Conservation (phyloP, 1,140 invertebrate species). For the Paraescarpia echinospica region DNA sequence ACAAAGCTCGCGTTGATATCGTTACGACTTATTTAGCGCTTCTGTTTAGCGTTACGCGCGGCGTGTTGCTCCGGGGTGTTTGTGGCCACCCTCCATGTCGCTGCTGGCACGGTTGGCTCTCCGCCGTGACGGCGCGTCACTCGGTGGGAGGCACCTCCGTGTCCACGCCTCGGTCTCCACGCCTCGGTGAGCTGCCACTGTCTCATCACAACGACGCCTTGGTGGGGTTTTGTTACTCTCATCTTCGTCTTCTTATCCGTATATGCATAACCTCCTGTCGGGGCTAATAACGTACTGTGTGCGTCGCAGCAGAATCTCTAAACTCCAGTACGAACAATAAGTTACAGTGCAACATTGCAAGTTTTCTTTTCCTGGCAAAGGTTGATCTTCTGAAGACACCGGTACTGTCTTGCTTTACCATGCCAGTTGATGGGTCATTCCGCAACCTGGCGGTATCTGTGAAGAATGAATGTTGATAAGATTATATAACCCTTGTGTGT, state of each 20-base stretch:
- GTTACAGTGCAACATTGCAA: too few species aligned
- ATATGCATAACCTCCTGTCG: not conserved
- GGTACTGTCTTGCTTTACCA: too few species aligned
- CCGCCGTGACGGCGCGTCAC: not conserved
- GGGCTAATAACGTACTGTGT: too few species aligned
- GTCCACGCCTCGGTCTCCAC: too few species aligned
- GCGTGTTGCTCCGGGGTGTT: not conserved
- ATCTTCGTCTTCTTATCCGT: not conserved
- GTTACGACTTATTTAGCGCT: slow-evolving; percentile 5
- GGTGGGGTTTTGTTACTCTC: not conserved
- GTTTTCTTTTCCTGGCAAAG: not conserved
- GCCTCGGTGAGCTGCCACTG: not conserved
- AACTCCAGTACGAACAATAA: too few species aligned
- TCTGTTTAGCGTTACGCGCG: not conserved
- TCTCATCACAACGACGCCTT: not conserved
- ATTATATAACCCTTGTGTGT: too few species aligned
- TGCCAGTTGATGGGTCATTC: too few species aligned
- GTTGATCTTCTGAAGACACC: not conserved
- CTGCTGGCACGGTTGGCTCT: not conserved
- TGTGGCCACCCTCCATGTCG: not conserved
- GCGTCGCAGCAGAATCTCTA: too few species aligned
- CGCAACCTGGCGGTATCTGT: too few species aligned
- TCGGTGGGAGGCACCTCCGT: not conserved
- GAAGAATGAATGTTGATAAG: too few species aligned
- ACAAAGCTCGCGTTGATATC: not conserved